phyloP scores from a whole-genome alignment of 2,888 invertebrate genomes.

The Eupithecia inturbata region DNA sequence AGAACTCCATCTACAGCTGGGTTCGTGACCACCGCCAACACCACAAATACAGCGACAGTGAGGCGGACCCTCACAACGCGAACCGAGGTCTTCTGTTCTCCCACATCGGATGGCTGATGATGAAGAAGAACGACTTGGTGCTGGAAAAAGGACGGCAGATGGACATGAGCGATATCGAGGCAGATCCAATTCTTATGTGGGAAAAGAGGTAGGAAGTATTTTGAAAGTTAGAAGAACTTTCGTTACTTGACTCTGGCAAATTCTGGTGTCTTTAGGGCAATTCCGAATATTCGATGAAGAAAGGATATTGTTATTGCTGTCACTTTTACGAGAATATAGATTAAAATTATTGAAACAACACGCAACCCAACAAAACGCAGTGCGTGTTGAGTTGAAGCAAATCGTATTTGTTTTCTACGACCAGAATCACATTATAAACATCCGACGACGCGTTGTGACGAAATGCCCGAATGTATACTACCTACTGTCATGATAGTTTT shows the following conservation, averaged over 20 bases:
- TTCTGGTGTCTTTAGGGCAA: neutral
- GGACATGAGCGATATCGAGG: conserved; percentile 90
- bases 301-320: neutral
- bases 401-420: neutral
- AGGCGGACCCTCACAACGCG: conserved; percentile 93
- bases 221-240: neutral
- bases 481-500: neutral
- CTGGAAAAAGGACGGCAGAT: conserved; percentile 88
- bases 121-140: conserved; percentile 91
- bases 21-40: conserved; percentile 86
- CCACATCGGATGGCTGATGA: conserved; percentile 94
- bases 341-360: neutral
- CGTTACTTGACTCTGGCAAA: neutral
- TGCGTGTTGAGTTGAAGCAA: neutral
- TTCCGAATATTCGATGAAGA: neutral
- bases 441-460: neutral
- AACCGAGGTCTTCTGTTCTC: conserved; percentile 94
- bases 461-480: too few species aligned
- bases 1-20: conserved; percentile 66
- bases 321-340: neutral
- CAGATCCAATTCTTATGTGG: conserved; percentile 51
- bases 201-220: conserved; percentile 32
- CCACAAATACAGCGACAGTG: conserved; percentile 91
- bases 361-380: too few species aligned
- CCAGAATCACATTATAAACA: neutral